Conservation (phyloP, 2,888 invertebrate genomes). For the Copidosoma aretas region DNA sequence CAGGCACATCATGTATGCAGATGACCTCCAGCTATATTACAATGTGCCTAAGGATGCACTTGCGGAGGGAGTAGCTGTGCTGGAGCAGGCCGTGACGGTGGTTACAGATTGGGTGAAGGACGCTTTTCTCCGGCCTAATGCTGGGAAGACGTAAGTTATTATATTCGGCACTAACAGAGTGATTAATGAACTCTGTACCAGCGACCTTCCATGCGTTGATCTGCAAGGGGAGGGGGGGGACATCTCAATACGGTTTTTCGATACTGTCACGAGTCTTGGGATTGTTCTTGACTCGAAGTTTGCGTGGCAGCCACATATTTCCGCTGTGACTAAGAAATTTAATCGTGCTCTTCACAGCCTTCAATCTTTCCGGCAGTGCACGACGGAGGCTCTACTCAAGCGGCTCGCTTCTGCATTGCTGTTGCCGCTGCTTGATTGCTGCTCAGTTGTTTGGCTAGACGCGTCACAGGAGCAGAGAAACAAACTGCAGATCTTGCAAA, state of each 20-base stretch:
- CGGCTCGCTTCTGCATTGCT: too few relatives aligned
- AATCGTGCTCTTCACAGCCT: not conserved
- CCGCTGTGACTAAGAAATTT: not conserved
- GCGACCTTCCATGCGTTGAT: not conserved
- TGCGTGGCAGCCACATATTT: not conserved
- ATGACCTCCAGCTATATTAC: not conserved
- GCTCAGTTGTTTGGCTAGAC: too few relatives aligned
- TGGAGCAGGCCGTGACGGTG: not conserved
- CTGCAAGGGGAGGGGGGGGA: not conserved
- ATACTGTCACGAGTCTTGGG: not conserved
- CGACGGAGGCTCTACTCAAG: not conserved
- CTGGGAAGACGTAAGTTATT: conserved; percentile 1
- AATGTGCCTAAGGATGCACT: not conserved
- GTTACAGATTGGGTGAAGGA: not conserved
- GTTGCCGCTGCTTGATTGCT: too few relatives aligned
- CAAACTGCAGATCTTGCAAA: too few relatives aligned
- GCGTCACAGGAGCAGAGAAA: too few relatives aligned
- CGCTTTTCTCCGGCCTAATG: conserved; percentile 1
- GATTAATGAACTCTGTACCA: not conserved
- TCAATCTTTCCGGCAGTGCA: not conserved
- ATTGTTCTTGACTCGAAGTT: not conserved
- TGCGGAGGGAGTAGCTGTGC: not conserved
- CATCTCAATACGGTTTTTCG: not conserved
- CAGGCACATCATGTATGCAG: not conserved
- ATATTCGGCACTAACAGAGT: not conserved